Percentiles rank a stretch among this genome's conserved stretches.
These are phyloP conservation scores for Octomys mimax DNA, from an alignment of 2,797 vertebrate genomes.

Conservation along the genomic window DNA sequence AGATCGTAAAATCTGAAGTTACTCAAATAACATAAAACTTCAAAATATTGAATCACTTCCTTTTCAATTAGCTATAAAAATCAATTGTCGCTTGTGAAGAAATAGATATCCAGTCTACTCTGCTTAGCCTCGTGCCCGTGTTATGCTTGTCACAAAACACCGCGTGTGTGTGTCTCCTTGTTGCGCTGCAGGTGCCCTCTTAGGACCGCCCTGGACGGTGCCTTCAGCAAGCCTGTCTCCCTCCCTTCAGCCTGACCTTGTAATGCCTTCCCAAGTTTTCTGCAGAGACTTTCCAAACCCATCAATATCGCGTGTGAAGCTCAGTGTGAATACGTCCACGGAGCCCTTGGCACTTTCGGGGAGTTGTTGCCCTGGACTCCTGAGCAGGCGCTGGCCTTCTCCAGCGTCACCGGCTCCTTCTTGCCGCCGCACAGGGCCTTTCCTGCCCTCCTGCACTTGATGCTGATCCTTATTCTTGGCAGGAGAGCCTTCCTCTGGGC, in stretches of 20 bases:
- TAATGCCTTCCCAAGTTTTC: neutral
- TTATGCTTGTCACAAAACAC: neutral
- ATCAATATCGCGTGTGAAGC: neutral
- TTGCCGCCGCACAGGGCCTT: neutral
- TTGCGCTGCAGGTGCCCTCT: neutral
- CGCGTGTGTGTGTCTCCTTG: neutral
- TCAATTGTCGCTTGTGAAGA: neutral
- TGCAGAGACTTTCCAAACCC: neutral
- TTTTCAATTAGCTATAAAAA: neutral
- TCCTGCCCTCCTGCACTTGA: neutral
- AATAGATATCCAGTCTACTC: neutral
- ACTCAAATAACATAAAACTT: neutral
- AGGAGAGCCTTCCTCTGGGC: neutral
- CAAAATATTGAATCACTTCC: conserved; percentile 2
- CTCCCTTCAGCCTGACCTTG: neutral
- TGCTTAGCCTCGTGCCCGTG: neutral
- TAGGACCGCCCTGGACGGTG: neutral
- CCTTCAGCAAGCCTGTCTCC: neutral
- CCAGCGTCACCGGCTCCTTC: neutral
- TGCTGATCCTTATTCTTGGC: neutral
- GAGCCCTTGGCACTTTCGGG: neutral
- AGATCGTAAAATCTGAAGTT: neutral
- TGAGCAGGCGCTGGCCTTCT: neutral
- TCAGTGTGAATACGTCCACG: neutral
- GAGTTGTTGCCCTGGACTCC: neutral